These are phyloP conservation scores for Melitaea cinxia DNA, from an alignment of 1,140 invertebrate species.

Conservation along the genomic window DNA sequence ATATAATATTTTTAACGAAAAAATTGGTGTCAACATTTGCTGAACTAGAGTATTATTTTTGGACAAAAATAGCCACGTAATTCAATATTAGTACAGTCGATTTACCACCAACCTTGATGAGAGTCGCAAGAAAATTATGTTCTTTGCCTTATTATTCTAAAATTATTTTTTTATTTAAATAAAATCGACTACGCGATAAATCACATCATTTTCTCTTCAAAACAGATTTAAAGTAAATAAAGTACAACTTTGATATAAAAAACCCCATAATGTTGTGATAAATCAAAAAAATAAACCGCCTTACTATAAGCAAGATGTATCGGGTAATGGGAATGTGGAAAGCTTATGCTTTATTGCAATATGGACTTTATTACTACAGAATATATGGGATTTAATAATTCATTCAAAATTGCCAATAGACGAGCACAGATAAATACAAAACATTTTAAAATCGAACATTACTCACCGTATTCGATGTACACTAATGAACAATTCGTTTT, in stretches of 20 bases:
- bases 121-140: no score
- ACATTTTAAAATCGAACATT: conserved; percentile 1
- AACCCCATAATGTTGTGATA: conserved; percentile 24
- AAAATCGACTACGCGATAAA: no score
- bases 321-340: neutral
- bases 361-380: conserved; percentile 12
- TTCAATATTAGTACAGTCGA: conserved; percentile 17
- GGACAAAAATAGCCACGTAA: conserved; percentile 10
- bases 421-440: conserved; percentile 21
- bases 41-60: conserved; percentile 11
- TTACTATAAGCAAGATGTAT: conserved; percentile 20
- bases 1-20: neutral
- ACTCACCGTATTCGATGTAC: neutral
- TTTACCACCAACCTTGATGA: conserved; percentile 10
- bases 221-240: conserved; percentile 15
- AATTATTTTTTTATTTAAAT: no score
- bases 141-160: no score
- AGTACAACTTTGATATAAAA: conserved; percentile 22
- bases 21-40: conserved; percentile 13
- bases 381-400: neutral
- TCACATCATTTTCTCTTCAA: neutral
- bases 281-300: conserved; percentile 24
- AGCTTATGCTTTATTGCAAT: conserved; percentile 17
- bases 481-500: neutral
- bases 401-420: conserved; percentile 22